Evolutionary conservation across 2,113 vertebrate genomes (phyloP).

Genomic region (Leptosomus discolor): DNA sequence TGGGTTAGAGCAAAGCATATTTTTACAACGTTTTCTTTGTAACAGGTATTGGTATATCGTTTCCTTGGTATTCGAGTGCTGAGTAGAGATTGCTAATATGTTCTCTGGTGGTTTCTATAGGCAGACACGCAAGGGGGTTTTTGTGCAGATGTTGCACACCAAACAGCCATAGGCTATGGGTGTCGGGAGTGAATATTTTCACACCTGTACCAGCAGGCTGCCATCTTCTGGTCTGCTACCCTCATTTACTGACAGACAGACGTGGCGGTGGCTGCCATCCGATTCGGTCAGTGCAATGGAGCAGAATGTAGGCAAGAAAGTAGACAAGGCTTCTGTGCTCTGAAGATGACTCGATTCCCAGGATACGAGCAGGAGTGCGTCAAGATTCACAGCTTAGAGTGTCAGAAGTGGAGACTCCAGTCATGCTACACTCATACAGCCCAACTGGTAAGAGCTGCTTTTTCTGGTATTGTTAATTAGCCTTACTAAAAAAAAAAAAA

Average conservation of each 20-base stretch:
- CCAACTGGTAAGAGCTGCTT: background rate
- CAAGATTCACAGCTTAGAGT: background rate
- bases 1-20: background rate
- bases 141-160: background rate
- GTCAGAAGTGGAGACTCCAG: background rate
- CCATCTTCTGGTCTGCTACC: background rate
- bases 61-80: background rate
- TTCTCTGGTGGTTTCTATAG: background rate
- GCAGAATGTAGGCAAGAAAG: background rate
- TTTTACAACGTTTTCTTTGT: background rate
- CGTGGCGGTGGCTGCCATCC: background rate
- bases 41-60: background rate
- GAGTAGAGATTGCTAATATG: background rate
- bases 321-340: background rate
- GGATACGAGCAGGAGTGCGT: background rate
- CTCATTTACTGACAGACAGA: rapidly evolving
- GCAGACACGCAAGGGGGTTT: background rate
- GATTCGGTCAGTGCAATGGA: background rate
- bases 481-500: background rate
- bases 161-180: rapidly evolving
- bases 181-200: background rate
- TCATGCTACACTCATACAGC: rapidly evolving
- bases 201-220: background rate
- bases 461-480: background rate
- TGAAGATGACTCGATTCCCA: background rate